These are phyloP conservation scores for Xylocopa sonorina DNA, from an alignment of 1,140 invertebrate species.

Conservation along the genomic window DNA sequence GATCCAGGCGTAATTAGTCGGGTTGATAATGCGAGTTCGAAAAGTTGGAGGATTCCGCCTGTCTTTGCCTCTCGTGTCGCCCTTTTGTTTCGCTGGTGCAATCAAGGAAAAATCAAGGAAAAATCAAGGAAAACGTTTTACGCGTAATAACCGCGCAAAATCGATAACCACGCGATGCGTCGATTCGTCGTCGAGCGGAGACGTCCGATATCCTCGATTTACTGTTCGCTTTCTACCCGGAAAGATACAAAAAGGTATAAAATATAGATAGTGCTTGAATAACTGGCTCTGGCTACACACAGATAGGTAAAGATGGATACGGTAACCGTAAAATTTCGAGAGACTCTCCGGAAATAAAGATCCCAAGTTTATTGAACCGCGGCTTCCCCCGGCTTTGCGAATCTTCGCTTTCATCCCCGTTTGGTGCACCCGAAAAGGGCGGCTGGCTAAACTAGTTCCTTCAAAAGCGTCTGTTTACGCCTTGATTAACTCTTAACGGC, in stretches of 20 bases:
- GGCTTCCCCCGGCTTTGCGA: not conserved
- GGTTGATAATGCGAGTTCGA: slow-evolving; percentile 52
- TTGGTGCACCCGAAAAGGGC: slow-evolving; percentile 1
- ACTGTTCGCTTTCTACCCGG: no score
- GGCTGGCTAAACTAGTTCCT: slow-evolving; percentile 10
- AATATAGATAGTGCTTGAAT: no score
- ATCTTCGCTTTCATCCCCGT: slow-evolving; percentile 8
- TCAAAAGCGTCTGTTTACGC: slow-evolving; percentile 24
- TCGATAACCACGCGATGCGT: not conserved
- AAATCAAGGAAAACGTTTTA: no score
- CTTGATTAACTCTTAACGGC: slow-evolving; percentile 33
- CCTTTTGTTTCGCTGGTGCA: slow-evolving; percentile 53
- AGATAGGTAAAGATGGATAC: no score
- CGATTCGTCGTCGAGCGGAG: no score
- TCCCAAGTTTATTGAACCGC: slow-evolving; percentile 48
- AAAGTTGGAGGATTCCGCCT: slow-evolving; percentile 35
- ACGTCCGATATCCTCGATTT: not conserved
- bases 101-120: slow-evolving; percentile 56
- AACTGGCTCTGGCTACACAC: no score
- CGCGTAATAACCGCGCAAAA: slow-evolving; percentile 51
- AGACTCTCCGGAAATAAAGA: slow-evolving; percentile 46
- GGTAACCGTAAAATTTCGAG: not conserved
- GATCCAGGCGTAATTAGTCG: slow-evolving; percentile 56
- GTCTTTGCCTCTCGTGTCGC: not conserved
- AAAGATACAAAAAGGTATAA: not conserved